phyloP scores from a whole-genome alignment of 2,113 vertebrate genomes.

The Stictonetta naevosa region DNA sequence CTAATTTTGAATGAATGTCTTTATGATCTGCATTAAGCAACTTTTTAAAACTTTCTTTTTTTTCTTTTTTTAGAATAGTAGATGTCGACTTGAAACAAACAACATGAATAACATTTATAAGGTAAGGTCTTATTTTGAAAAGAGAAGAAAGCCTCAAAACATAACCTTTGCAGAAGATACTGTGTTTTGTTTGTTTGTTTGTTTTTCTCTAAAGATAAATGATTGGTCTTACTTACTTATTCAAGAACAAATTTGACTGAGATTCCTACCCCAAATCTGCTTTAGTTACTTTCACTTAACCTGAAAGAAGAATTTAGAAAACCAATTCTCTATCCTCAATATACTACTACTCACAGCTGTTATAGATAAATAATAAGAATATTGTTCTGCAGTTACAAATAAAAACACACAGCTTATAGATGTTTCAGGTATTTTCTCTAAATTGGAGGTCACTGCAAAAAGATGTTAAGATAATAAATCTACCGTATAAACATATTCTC shows the following conservation, averaged over 20 bases:
- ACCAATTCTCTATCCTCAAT: not conserved
- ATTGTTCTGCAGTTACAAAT: not conserved
- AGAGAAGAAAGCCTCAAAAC: not conserved
- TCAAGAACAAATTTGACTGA: not conserved
- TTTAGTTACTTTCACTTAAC: not conserved
- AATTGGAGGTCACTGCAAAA: slow-evolving; percentile 83
- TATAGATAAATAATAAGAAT: not conserved
- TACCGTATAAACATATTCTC: slow-evolving; percentile 78
- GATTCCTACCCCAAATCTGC: not conserved
- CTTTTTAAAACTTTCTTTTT: not conserved
- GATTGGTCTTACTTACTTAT: not conserved
- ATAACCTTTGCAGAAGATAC: not conserved
- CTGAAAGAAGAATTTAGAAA: not conserved
- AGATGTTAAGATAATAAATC: slow-evolving; percentile 84
- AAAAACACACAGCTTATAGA: slow-evolving; percentile 71
- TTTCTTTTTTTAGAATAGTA: not conserved
- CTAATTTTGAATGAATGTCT: not conserved
- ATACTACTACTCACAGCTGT: not conserved
- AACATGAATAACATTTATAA: not conserved
- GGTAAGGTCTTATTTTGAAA: not conserved
- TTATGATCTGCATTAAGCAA: not conserved
- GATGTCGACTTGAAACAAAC: not conserved
- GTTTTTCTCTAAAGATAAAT: not conserved
- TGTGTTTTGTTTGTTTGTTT: not conserved
- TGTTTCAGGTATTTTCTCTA: slow-evolving; percentile 79